Evolutionary conservation across 1,140 invertebrate genomes (phyloP), one percentile per base, ranked within the genome.

Genomic region (Ganaspis sp.): DNA sequence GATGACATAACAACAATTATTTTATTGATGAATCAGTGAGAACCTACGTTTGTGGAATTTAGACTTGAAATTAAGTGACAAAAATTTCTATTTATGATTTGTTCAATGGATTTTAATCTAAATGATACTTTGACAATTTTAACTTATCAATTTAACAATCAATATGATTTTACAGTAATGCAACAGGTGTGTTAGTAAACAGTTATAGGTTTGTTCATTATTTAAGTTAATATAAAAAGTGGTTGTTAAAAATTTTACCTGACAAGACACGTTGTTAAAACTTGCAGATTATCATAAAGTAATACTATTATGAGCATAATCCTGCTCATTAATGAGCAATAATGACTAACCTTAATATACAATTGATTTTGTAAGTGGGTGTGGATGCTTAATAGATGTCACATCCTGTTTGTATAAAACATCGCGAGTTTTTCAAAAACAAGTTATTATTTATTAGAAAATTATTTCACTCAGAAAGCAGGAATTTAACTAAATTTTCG

Each of bases 361-460:
- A 76, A 74, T 80, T 76, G 74, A 76, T 80, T 80, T 76, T 72
- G 58, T 29, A 76, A 80, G 78, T 77, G 72, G 78, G 75, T 77
- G 75, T 74, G 72, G 72, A 72, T 79, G 34, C 58, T 72, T 64
- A 70, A 76, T 76, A 77, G 75, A 76, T 76, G 75, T 76, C 69
- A 80, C 70, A 74, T 80, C 72, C 75, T 77, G 70, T 75, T 69
- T 72, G 73, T 40, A 29, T 64, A 64, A 64, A 64, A 29, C 58
- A 26, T 64, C 0, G 5, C 23, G 23, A n/a, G 12, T 15, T 34
- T 64, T n/a, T 64, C 15, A 8, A 64, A 64, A 64, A 12, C 3
- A 23, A 5, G 5, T 12, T 29, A 4, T 12, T 26, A 12, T 15
- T 15, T 29, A n/a, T 12, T 26, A 15, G 23, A 29, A 29, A 1